Conservation (phyloP, 2,797 vertebrate genomes). For the Chanos chanos region DNA sequence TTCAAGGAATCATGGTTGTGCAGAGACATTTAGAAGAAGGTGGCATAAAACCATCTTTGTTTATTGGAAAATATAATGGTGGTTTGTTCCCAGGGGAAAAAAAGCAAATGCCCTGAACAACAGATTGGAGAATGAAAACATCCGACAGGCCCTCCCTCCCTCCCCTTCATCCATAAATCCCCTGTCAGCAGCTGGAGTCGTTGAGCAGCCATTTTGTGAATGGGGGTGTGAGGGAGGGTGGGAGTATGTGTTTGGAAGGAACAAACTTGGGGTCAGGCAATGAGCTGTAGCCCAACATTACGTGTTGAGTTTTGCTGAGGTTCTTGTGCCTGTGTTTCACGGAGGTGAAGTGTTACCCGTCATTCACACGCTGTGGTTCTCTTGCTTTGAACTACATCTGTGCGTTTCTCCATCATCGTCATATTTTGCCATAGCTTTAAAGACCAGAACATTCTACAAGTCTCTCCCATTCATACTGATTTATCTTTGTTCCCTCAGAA, state of each 20-base stretch:
- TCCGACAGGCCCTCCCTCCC: background rate
- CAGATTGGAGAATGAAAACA: slow-evolving; percentile 5
- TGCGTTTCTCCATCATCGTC: too few species aligned
- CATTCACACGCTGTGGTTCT: too few species aligned
- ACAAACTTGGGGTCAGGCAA: slow-evolving; percentile 13
- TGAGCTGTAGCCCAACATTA: slow-evolving; percentile 12
- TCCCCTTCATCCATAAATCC: slow-evolving; percentile 10
- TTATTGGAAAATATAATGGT: slow-evolving; percentile 21
- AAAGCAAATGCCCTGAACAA: slow-evolving; percentile 1
- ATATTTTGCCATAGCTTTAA: too few species aligned
- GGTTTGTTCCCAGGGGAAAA: background rate
- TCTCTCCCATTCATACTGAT: too few species aligned
- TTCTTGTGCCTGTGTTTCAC: too few species aligned
- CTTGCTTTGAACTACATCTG: too few species aligned
- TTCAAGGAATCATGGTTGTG: too few species aligned
- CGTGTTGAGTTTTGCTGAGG: too few species aligned
- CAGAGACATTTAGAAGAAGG: slow-evolving; percentile 1
- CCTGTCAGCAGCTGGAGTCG: slow-evolving; percentile 51
- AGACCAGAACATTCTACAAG: too few species aligned
- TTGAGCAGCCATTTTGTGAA: slow-evolving; percentile 66
- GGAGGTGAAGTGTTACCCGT: too few species aligned
- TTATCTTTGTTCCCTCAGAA: too few species aligned
- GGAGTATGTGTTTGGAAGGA: background rate
- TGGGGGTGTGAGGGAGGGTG: slow-evolving; percentile 55
- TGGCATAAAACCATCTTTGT: background rate